Conservation (phyloP, 2,888 invertebrate genomes). For the Polydrusus cervinus region DNA sequence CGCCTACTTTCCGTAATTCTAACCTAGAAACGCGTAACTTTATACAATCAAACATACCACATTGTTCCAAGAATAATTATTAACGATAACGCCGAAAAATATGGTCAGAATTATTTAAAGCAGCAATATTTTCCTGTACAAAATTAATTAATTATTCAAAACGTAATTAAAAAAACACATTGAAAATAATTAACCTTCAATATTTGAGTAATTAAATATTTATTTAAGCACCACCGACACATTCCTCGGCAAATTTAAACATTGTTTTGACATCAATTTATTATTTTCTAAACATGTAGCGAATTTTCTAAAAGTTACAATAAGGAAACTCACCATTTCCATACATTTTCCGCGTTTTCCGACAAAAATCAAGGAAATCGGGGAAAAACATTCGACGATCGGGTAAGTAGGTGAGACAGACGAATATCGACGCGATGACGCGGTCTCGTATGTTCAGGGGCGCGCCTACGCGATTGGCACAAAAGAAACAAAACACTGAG, state of each 20-base stretch:
- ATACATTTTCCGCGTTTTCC: neutral
- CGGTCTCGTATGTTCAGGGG: constrained; percentile 43
- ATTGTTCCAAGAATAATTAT: neutral
- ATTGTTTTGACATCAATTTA: constrained; percentile 10
- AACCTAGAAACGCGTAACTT: no score
- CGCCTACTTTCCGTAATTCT: no score
- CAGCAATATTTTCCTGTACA: neutral
- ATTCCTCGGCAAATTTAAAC: constrained; percentile 4
- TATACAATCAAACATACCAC: no score
- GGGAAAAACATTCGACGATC: constrained; percentile 28
- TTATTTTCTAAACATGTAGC: neutral
- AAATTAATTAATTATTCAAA: neutral
- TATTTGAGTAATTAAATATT: neutral
- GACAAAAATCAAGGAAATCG: constrained; percentile 1
- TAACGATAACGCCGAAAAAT: neutral
- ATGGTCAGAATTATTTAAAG: neutral
- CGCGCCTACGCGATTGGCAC: constrained; percentile 27
- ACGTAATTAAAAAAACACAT: neutral
- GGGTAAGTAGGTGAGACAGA: constrained; percentile 20
- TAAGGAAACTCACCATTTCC: neutral
- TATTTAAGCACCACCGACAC: neutral
- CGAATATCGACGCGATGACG: constrained; percentile 34
- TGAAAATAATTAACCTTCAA: constrained; percentile 1
- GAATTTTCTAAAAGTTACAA: neutral
- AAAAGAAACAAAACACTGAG: constrained; percentile 31